Evolutionary conservation across 2,113 vertebrate species (phyloP).

Genomic region (Corythornis madagascariensis): DNA sequence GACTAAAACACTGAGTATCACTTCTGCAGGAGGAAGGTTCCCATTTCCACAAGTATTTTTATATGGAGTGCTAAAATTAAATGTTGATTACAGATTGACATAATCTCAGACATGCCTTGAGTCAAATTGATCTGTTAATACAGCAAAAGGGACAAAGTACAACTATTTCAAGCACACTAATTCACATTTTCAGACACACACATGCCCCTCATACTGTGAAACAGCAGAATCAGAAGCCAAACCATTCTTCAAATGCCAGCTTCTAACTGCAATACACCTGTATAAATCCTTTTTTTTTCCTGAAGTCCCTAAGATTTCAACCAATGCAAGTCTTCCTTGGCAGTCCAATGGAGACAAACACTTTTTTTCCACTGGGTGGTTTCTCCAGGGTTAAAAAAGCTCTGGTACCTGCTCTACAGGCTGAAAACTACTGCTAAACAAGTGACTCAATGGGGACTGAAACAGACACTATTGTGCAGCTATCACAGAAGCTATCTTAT

Average conservation of each 20-base stretch:
- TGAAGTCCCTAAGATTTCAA: not conserved
- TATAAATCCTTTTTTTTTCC: not conserved
- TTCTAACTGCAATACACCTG: not conserved
- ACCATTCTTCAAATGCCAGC: not conserved
- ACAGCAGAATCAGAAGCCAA: not conserved
- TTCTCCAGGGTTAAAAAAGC: not conserved
- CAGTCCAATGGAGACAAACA: not conserved
- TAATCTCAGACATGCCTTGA: not conserved
- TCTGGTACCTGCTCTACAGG: not conserved
- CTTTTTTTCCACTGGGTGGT: fast-evolving
- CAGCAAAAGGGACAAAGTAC: not conserved
- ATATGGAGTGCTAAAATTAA: not conserved
- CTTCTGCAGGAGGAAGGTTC: not conserved
- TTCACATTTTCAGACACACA: not conserved
- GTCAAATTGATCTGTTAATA: not conserved
- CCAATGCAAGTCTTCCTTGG: not conserved
- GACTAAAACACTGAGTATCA: not conserved
- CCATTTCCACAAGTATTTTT: not conserved
- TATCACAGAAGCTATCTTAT: not conserved
- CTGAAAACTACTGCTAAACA: not conserved
- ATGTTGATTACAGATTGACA: not conserved
- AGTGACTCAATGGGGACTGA: not conserved
- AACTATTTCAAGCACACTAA: not conserved
- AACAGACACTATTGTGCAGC: not conserved
- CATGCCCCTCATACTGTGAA: not conserved